Evolutionary conservation across 2,888 invertebrate genomes (phyloP), one percentile per base, ranked within the genome.

Genomic region (Drosophila mimica): DNA sequence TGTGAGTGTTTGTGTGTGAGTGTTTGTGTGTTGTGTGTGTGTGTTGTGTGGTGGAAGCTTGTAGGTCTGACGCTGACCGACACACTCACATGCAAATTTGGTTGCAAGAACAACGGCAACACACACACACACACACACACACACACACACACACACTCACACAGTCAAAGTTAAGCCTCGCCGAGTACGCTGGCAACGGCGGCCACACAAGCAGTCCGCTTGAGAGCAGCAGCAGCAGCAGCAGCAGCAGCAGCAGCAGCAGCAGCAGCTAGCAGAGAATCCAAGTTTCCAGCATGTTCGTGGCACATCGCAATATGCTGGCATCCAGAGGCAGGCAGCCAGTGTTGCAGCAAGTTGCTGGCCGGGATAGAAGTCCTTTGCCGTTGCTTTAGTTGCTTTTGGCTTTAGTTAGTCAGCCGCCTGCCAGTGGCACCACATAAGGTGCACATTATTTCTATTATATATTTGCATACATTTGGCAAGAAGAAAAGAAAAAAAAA

Each of bases 41-140:
- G 17, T 38, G 17, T 38, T 38, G 17, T 25, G 28, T 34, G 13
- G 34, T 5, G 63, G 17, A 15, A 49, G 61, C 64, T 61, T 67
- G 69, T 65, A 60, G 64, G 69, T 65, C 67, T 72, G 81, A 81
- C 75, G 36, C 70, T 76, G 85, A 83, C 87, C 83, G 81, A 69
- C 77, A 81, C 72, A 70, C 77, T 77, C 73, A 73, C 83, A 83
- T 86, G 82, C 86, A 83, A 85, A 83, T 83, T 85, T 66, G 68
- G 70, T 80, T 70, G 70, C 83, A 76, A 64, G 40, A 68, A 70
- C 59, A 68, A 64, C 65, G 57, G 5, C 40, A 9, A 43, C 51
- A 33, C 31, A 28, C 30, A 59, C 38, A 46, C 13, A 48, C 43
- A 36, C 40, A 54, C 46, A 70, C 66, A 72, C 71, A 67, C 59